phyloP scores from a whole-genome alignment of 2,797 vertebrate genomes.

The Percopsis omiscomaycus region DNA sequence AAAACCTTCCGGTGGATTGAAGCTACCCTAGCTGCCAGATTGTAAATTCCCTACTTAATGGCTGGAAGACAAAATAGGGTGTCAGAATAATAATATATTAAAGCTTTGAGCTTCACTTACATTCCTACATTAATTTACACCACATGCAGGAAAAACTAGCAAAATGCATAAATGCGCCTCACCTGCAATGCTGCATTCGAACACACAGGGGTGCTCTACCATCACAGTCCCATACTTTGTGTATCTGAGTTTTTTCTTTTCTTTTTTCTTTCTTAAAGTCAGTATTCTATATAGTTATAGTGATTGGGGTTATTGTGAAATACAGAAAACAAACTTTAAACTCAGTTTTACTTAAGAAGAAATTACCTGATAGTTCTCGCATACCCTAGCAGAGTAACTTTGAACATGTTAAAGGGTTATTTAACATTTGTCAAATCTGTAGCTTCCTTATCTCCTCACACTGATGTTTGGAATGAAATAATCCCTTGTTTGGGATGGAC shows the following conservation, averaged over 20 bases:
- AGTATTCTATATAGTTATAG: neutral
- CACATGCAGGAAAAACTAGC: conserved; percentile 11
- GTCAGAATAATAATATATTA: too few relatives aligned
- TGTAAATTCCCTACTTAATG: conserved; percentile 21
- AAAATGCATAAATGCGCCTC: conserved; percentile 10
- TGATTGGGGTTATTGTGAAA: conserved; percentile 16
- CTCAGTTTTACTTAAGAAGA: neutral
- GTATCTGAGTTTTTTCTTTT: neutral
- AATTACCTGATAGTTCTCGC: conserved; percentile 1
- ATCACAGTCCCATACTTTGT: conserved; percentile 23
- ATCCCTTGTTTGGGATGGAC: too few relatives aligned
- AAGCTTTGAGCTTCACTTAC: too few relatives aligned
- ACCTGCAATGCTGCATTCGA: conserved; percentile 46
- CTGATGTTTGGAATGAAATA: too few relatives aligned
- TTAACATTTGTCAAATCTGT: too few relatives aligned
- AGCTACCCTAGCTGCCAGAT: conserved; percentile 28
- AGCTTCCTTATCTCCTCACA: too few relatives aligned
- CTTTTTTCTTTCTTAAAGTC: conserved; percentile 1
- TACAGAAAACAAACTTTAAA: neutral
- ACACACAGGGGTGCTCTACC: conserved; percentile 55
- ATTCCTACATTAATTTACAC: neutral
- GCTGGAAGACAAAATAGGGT: neutral
- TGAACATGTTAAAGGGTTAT: neutral
- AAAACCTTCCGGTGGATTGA: conserved; percentile 31
- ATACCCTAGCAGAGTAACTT: conserved; percentile 7